Percentiles rank a stretch among this genome's conserved stretches.
These are phyloP conservation scores for Cryptotis parvus DNA, from an alignment of 2,113 vertebrate genomes.

Conservation along the genomic window DNA sequence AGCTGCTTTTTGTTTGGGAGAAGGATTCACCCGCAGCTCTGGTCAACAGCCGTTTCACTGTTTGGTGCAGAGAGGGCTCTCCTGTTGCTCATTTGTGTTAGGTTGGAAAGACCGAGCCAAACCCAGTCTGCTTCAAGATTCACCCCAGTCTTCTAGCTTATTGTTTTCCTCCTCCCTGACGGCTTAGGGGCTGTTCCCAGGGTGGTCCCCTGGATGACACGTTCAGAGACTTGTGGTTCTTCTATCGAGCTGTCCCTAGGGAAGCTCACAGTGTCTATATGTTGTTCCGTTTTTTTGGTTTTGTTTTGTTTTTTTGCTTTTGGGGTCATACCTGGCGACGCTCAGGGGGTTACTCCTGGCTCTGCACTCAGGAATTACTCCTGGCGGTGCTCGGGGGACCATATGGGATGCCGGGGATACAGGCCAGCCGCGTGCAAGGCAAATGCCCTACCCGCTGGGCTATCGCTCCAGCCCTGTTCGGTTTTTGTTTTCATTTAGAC, in stretches of 20 bases:
- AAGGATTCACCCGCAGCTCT: background rate
- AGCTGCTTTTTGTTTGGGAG: constrained; percentile 31
- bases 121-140: background rate
- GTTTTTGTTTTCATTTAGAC: too few species aligned
- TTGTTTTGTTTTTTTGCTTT: too few species aligned
- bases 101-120: constrained; percentile 15
- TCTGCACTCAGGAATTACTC: too few species aligned
- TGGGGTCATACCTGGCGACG: too few species aligned
- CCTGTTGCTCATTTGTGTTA: constrained; percentile 22
- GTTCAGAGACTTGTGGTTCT: constrained; percentile 16
- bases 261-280: background rate
- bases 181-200: constrained; percentile 34
- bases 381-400: too few species aligned
- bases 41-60: constrained; percentile 7
- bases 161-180: constrained; percentile 31
- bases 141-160: background rate
- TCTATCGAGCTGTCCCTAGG: constrained; percentile 3
- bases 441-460: too few species aligned
- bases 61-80: constrained; percentile 14
- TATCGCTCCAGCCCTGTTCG: too few species aligned
- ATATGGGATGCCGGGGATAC: too few species aligned
- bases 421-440: too few species aligned
- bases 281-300: background rate
- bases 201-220: background rate
- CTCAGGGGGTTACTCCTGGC: too few species aligned